Base-by-base conservation (phyloP, 2,113 vertebrate genomes). In the Isichthys henryi region DNA sequence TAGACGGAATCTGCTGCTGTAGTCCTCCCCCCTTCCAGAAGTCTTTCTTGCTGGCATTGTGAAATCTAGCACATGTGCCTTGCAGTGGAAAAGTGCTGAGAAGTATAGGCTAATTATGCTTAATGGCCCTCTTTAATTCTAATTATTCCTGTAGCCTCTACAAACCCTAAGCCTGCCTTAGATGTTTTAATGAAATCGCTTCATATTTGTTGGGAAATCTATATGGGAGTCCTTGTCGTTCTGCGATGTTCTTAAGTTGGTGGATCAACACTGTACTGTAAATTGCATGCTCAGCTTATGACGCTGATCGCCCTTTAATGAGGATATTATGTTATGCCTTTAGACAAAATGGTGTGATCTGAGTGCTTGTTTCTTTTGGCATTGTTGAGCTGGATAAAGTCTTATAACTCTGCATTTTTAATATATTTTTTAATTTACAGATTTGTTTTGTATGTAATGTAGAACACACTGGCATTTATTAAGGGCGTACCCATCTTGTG, bases 111-210 rank as follows among this genome's bases (percentile, higher is more conserved):
- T 70, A 70, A 93, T 94, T 93, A 90, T 53, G 91, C 90, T 87
- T 91, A 94, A 93, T 90, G 56, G 70, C 83, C 83, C 43, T 77
- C 86, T 92, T 92, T 92, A 91, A 90, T 92, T 93, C 52, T 90
- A 93, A 92, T 91, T 85, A 91, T 92, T 92, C 91, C 86, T 31
- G 17, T 31, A 86, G 88, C 58, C n/a, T 77, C 90, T 91, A 86
- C 23, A 88, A 74, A 48, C 58, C 27, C 52, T 66, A 88, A 88
- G 84, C 23, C 85, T 86, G 86, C 89, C 89, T 83, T 87, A 45
- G 88, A 52, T 74, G 4, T 3, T 88, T 86, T 21, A 62, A 35
- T 88, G n/a, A 88, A 88, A 49, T 88, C 43, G 2, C 43, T n/a
- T 27, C 4, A 46, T 35, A 46, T 77, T 53, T 43, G 45, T 88